Evolutionary conservation across 2,113 vertebrate species (phyloP).

Genomic region (Rutilus rutilus): DNA sequence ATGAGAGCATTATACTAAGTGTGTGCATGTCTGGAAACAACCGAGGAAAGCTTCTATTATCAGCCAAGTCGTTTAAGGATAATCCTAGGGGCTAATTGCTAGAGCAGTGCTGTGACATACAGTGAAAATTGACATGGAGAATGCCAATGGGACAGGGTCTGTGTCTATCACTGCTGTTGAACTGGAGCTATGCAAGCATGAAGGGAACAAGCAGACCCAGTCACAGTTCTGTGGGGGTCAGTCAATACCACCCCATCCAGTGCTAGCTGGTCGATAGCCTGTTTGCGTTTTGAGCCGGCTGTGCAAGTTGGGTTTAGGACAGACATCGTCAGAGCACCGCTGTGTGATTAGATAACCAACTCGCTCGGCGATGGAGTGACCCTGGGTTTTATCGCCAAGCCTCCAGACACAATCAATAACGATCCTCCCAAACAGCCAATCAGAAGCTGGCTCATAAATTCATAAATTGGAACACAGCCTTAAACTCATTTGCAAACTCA

Average conservation of each 20-base stretch:
- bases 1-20: conserved; percentile 19
- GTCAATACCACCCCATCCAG: conserved; percentile 39
- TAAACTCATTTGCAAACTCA: conserved; percentile 30
- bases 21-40: conserved; percentile 26
- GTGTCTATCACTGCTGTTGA: not conserved
- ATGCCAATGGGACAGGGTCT: not conserved
- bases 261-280: conserved; percentile 34
- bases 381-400: conserved; percentile 32
- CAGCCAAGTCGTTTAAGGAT: conserved; percentile 10
- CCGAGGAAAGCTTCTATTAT: not conserved
- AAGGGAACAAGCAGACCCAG: conserved; percentile 35
- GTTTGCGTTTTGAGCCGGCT: conserved; percentile 1
- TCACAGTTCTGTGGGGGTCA: conserved; percentile 42
- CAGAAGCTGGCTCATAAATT: conserved; percentile 15
- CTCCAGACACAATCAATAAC: conserved; percentile 44
- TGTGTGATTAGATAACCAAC: conserved; percentile 51
- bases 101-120: not conserved
- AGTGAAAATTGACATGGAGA: not conserved
- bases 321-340: conserved; percentile 13
- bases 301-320: conserved; percentile 9
- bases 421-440: conserved; percentile 31
- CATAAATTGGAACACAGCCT: conserved; percentile 15
- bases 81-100: not conserved
- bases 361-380: not conserved
- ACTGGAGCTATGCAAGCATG: not conserved